Base-by-base conservation (phyloP, 2,888 invertebrate species). In the Crepidodera aurea region DNA sequence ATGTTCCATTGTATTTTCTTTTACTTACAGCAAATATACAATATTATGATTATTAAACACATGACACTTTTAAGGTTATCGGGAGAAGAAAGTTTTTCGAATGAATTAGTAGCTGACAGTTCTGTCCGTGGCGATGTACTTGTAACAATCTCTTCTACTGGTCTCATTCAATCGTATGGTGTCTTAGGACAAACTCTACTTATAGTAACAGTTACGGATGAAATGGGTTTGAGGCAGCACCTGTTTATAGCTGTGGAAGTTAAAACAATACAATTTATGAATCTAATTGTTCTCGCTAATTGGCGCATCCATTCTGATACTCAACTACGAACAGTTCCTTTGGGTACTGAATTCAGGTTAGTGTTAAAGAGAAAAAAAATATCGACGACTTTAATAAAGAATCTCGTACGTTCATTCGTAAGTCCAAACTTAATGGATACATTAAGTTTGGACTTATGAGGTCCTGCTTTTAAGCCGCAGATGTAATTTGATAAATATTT, bases 181-280 rank as follows among this genome's bases (percentile, higher is more conserved):
- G 69, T 66, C 3, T 66, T 79, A 25, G 86, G 86, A 10, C 71
- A 71, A 54, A 76, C 78, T 1, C 77, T 82, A 37, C 71, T 87
- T 6, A 71, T 83, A 12, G 76, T 86, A 29, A 81, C 80, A 1
- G 81, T 84, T 1, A 77, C 75, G 12, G 86, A 87, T 72, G 82
- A 83, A 25, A 82, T 82, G 71, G 85, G 85, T 2, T 73, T 85
- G 13, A 82, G 82, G 64, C 86, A 86, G 72, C 82, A 81, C 0
- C 60, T 85, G 10, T 82, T 81, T 51, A 72, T 86, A 27, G 78
- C 83, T 1, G 80, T 86, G 5, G 83, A 85, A 80, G 86, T 73
- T 1, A 83, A 83, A 70, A 77, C 81, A 18, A 78, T 84, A 6
- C 80, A 81, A 56, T 84, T 82, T 69, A 80, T 84, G 77, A 77